These are phyloP conservation scores for Geodia barretti DNA, from an alignment of 37 sponge, comb jelly and placozoan species.

Conservation along the genomic window DNA sequence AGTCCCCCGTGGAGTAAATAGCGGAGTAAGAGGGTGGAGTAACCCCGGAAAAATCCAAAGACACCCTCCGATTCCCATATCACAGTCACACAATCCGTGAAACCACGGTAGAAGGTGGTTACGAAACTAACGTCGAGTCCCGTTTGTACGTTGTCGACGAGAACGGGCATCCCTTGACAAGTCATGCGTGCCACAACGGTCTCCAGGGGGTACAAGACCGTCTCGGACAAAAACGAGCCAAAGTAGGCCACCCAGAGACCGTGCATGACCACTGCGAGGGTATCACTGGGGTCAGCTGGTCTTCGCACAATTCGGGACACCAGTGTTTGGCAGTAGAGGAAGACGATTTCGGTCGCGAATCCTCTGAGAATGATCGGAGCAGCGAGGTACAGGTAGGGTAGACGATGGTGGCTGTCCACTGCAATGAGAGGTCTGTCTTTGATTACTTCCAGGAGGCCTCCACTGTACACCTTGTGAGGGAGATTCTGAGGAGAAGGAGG, in stretches of 20 bases:
- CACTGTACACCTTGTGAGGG: constrained; percentile 12
- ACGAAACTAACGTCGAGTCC: constrained; percentile 45
- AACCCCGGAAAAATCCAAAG: constrained; percentile 73
- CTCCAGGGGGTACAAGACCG: constrained; percentile 61
- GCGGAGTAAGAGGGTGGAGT: constrained; percentile 62
- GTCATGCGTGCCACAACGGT: constrained; percentile 64
- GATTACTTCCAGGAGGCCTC: constrained; percentile 35
- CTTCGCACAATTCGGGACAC: constrained; percentile 3
- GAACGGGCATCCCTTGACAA: constrained; percentile 77
- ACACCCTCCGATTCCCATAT: constrained; percentile 65
- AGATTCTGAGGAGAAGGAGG: constrained; percentile 12
- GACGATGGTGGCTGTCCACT: constrained; percentile 10
- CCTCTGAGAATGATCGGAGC: constrained; percentile 53
- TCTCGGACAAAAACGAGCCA: constrained; percentile 46
- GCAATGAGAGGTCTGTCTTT: constrained; percentile 46
- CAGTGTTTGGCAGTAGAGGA: neutral
- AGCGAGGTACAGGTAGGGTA: constrained; percentile 59
- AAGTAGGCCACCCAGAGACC: constrained; percentile 38
- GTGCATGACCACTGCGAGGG: constrained; percentile 15
- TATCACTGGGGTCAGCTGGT: neutral
- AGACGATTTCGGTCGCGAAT: constrained; percentile 6
- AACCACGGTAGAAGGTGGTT: constrained; percentile 50
- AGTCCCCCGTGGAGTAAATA: constrained; percentile 59
- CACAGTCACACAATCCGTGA: constrained; percentile 39
- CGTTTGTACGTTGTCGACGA: constrained; percentile 75